phyloP scores from a whole-genome alignment of 2,797 vertebrate species.

The Ciconia nigra region DNA sequence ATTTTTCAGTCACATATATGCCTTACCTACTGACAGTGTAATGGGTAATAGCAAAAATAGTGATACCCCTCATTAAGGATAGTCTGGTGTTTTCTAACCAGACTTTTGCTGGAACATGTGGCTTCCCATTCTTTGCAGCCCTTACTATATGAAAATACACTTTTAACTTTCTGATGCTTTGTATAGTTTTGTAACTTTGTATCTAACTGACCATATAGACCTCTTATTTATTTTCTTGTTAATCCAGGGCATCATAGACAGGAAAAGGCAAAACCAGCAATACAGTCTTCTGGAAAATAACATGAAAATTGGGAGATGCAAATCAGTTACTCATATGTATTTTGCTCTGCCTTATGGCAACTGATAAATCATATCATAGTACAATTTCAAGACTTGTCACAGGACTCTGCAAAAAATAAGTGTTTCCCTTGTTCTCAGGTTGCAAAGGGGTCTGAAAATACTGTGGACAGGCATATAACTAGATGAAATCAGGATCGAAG shows the following conservation, averaged over 20 bases:
- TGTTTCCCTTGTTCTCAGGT: not conserved
- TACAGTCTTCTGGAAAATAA: not conserved
- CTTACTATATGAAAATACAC: not conserved
- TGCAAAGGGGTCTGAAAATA: not conserved
- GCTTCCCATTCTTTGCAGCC: not conserved
- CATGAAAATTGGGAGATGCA: not conserved
- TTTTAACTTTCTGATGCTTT: not conserved
- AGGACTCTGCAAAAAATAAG: not conserved
- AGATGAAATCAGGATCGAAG: not conserved
- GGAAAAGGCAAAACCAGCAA: not conserved
- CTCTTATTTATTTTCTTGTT: not conserved
- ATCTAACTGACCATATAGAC: not conserved
- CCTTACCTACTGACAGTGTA: not conserved
- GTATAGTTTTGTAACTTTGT: not conserved
- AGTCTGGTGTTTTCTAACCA: not conserved
- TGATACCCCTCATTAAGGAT: not conserved
- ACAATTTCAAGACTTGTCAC: not conserved
- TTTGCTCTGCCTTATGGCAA: not conserved
- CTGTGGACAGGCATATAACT: not conserved
- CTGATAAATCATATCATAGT: not conserved
- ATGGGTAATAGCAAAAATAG: not conserved
- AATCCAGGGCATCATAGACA: not conserved
- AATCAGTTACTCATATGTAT: not conserved
- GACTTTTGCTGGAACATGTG: not conserved
- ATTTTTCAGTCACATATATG: not conserved